Percentiles rank a stretch among this genome's conserved stretches.
Evolutionary conservation across 2,113 vertebrate species (phyloP).

Genomic region (Anthoscopus minutus): DNA sequence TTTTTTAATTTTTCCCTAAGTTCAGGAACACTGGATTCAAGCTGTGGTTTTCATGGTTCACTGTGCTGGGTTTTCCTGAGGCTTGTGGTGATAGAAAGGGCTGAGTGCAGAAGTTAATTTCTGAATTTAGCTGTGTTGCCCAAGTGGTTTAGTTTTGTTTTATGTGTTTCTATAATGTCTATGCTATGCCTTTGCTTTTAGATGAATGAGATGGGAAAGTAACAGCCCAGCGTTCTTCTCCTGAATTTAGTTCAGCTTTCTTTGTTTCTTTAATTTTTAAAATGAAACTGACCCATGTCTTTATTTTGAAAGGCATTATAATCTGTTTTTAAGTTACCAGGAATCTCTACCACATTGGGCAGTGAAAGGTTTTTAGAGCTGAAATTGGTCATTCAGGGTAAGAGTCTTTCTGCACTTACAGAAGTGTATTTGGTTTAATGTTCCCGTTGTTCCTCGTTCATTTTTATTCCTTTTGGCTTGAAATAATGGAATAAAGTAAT

Average conservation of each 20-base stretch:
- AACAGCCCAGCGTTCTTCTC: neutral
- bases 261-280: neutral
- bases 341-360: neutral
- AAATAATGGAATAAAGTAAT: constrained; percentile 3
- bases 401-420: neutral
- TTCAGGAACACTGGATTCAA: neutral
- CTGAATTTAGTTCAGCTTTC: neutral
- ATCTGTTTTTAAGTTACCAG: neutral
- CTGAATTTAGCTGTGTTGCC: neutral
- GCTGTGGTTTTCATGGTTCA: neutral
- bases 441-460: neutral
- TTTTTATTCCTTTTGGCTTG: constrained; percentile 22
- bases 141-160: neutral
- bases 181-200: neutral
- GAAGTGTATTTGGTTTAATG: neutral
- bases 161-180: neutral
- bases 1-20: neutral
- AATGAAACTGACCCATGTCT: neutral
- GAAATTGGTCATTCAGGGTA: neutral
- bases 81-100: neutral
- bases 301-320: neutral
- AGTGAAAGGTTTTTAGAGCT: neutral
- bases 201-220: neutral
- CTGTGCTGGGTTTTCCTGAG: neutral
- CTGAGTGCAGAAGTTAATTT: neutral